Conservation (phyloP, 2,797 vertebrate genomes). For the Pseudomugil gertrudae region DNA sequence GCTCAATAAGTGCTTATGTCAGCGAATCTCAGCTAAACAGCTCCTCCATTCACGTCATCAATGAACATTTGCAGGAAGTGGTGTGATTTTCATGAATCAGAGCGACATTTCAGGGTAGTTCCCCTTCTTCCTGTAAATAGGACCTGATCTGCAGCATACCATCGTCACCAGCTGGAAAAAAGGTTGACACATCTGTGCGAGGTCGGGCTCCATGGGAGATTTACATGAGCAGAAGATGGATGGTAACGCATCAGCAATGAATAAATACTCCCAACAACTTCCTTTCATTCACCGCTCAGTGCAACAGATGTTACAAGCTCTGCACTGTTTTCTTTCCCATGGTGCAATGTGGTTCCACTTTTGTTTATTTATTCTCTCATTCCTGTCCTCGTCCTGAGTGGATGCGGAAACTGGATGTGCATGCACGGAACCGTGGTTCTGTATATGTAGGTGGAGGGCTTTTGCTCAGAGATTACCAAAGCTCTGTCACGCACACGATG, state of each 20-base stretch:
- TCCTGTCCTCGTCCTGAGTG: slow-evolving; percentile 56
- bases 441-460: slow-evolving; percentile 38
- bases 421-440: slow-evolving; percentile 25
- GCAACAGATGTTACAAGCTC: slow-evolving; percentile 67
- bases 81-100: slow-evolving; percentile 71
- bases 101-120: slow-evolving; percentile 52
- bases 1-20: slow-evolving; percentile 53
- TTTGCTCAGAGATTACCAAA: slow-evolving; percentile 65
- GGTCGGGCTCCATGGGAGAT: slow-evolving; percentile 49
- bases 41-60: slow-evolving; percentile 60
- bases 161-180: slow-evolving; percentile 31
- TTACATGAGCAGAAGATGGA: slow-evolving; percentile 57
- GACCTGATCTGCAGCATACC: slow-evolving; percentile 44
- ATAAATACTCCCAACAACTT: slow-evolving; percentile 68
- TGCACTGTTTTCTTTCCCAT: slow-evolving; percentile 42
- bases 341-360: slow-evolving; percentile 70
- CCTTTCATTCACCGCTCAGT: slow-evolving; percentile 50
- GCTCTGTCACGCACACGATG: slow-evolving; percentile 58
- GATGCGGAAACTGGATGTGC: slow-evolving; percentile 57
- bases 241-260: slow-evolving; percentile 65
- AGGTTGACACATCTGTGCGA: slow-evolving; percentile 68
- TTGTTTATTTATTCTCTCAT: slow-evolving; percentile 71
- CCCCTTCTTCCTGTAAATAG: slow-evolving; percentile 66
- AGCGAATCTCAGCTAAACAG: slow-evolving; percentile 30
- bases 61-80: slow-evolving; percentile 52